Conservation (phyloP, 2,888 invertebrate species). For the Leptinotarsa rubiginosa region DNA sequence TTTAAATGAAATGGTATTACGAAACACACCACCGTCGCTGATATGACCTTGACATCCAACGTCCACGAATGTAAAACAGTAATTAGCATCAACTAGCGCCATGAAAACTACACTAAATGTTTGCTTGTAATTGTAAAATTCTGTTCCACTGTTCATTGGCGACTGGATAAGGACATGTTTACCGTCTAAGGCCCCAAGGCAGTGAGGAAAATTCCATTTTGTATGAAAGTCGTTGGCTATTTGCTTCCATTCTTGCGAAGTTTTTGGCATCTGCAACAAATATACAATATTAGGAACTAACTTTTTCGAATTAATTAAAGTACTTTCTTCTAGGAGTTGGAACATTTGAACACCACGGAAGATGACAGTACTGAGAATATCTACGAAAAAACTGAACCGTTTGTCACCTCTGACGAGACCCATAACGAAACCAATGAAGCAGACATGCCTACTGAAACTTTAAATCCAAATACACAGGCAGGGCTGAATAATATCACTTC, state of each 20-base stretch:
- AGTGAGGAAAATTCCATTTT: constrained; percentile 8
- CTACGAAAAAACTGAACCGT: constrained; percentile 32
- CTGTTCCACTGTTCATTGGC: constrained; percentile 22
- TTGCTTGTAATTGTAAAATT: constrained; percentile 24
- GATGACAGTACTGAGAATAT: constrained; percentile 31
- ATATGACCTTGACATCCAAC: constrained; percentile 2
- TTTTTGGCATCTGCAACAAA: constrained; percentile 12
- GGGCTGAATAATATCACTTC: constrained; percentile 36
- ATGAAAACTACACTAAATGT: constrained; percentile 15
- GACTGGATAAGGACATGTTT: too few relatives aligned
- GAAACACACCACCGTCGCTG: neutral
- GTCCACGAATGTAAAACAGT: neutral
- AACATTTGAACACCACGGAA: constrained; percentile 32
- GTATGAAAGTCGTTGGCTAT: constrained; percentile 20
- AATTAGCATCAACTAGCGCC: constrained; percentile 25
- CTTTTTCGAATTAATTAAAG: constrained; percentile 4
- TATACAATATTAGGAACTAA: neutral
- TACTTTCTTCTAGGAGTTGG: constrained; percentile 34
- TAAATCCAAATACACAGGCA: too few relatives aligned
- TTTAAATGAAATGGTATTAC: neutral
- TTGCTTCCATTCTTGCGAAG: constrained; percentile 20
- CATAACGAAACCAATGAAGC: too few relatives aligned
- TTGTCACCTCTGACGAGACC: constrained; percentile 33
- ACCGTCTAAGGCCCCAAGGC: too few relatives aligned
- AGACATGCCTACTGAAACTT: too few relatives aligned